phyloP scores from a whole-genome alignment of 2,888 invertebrate species.

The Cephalotes varians region DNA sequence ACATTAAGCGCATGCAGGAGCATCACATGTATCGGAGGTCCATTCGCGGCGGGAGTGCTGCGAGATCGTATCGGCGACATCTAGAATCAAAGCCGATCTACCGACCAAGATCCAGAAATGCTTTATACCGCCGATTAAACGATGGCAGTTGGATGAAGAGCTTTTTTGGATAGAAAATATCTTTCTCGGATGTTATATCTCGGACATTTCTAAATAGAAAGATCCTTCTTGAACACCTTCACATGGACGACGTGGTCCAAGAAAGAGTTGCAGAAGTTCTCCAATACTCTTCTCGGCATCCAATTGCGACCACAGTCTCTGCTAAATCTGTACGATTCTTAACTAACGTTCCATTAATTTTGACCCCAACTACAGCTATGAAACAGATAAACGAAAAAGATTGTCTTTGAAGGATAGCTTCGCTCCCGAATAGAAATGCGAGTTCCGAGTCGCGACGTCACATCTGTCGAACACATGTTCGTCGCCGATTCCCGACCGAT shows the following conservation, averaged over 20 bases:
- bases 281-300: not conserved
- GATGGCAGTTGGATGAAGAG: not conserved
- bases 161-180: not conserved
- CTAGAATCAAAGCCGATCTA: not conserved
- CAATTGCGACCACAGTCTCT: not conserved
- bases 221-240: not conserved
- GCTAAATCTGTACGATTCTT: not conserved
- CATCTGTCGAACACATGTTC: not conserved
- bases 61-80: conserved; percentile 57
- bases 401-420: not conserved
- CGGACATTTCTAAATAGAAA: not conserved
- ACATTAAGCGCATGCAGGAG: conserved; percentile 55
- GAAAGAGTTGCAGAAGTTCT: not conserved
- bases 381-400: not conserved
- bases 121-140: not conserved
- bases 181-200: not conserved
- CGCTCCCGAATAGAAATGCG: not conserved
- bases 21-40: conserved; percentile 66
- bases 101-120: not conserved
- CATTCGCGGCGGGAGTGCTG: conserved; percentile 31
- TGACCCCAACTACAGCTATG: not conserved
- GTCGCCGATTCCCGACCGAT: not conserved
- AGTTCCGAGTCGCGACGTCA: not conserved
- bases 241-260: not conserved
- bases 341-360: conserved; percentile 20